Percentiles rank a stretch among this genome's conserved stretches.
Evolutionary conservation across 2,888 invertebrate species (phyloP).

Genomic region (Drosophila pullipes): DNA sequence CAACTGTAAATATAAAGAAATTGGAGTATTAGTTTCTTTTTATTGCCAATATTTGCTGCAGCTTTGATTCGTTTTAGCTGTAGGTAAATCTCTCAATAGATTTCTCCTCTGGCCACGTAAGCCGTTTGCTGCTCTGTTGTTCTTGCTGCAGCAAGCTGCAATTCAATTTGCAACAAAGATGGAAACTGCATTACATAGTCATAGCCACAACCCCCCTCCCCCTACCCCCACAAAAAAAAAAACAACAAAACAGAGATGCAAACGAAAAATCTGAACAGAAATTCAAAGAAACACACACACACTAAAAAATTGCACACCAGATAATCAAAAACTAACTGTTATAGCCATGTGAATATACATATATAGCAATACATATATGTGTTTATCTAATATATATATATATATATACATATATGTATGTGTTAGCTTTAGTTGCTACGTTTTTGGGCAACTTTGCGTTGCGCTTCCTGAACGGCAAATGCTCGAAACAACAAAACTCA

Average conservation of each 20-base stretch:
- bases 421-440: conserved; percentile 52
- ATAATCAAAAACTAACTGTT: conserved; percentile 41
- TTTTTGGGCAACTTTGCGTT: conserved; percentile 66
- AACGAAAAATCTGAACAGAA: conserved; percentile 20
- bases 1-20: conserved; percentile 33
- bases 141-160: conserved; percentile 38
- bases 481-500: conserved; percentile 71
- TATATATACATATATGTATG: background rate
- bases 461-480: conserved; percentile 79
- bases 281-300: conserved; percentile 16
- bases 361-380: conserved; percentile 13
- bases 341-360: conserved; percentile 17
- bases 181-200: conserved; percentile 55
- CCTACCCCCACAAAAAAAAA: background rate
- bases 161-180: conserved; percentile 75
- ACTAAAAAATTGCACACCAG: conserved; percentile 10
- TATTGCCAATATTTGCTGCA: background rate
- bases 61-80: conserved; percentile 7
- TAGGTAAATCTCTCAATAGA: conserved; percentile 54
- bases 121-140: conserved; percentile 31
- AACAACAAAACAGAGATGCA: conserved; percentile 24
- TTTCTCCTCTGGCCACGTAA: conserved; percentile 67
- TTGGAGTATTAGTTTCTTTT: background rate
- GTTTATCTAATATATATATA: conserved; percentile 7
- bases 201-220: conserved; percentile 17